phyloP scores from a whole-genome alignment of 2,113 vertebrate species.

The Saccopteryx bilineata region DNA sequence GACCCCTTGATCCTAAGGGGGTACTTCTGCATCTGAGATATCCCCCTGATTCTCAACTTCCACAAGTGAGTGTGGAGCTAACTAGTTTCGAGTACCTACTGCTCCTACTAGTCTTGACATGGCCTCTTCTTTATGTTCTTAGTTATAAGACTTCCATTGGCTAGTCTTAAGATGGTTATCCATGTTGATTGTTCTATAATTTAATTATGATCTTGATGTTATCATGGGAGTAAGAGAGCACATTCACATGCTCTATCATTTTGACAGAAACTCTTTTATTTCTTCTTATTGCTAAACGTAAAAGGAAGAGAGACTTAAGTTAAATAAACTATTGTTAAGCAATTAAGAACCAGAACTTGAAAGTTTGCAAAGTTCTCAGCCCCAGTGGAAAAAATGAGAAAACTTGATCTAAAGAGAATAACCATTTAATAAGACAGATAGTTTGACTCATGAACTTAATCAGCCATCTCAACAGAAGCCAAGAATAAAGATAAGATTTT shows the following conservation, averaged over 20 bases:
- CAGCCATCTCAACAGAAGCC: not conserved
- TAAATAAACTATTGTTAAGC: not conserved
- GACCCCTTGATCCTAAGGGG: not conserved
- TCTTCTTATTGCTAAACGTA: not conserved
- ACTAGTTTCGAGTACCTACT: not conserved
- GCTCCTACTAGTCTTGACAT: not conserved
- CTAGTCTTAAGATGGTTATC: not conserved
- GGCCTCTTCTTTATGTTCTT: not conserved
- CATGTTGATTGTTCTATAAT: not conserved
- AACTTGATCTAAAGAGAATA: not conserved
- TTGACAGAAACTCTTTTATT: not conserved
- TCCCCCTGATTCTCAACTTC: not conserved
- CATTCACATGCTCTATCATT: not conserved
- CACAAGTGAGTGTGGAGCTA: not conserved
- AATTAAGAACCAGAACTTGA: not conserved
- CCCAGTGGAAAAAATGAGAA: not conserved
- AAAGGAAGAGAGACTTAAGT: not conserved
- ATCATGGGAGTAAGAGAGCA: not conserved
- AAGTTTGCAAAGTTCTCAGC: not conserved
- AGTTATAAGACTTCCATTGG: not conserved
- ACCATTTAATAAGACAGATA: not conserved
- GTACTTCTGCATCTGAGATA: not conserved
- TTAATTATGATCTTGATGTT: not conserved
- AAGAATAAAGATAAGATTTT: not conserved
- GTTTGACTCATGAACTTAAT: not conserved